phyloP scores from a whole-genome alignment of 2,888 invertebrate genomes.

The Sylvicola fuscatus region DNA sequence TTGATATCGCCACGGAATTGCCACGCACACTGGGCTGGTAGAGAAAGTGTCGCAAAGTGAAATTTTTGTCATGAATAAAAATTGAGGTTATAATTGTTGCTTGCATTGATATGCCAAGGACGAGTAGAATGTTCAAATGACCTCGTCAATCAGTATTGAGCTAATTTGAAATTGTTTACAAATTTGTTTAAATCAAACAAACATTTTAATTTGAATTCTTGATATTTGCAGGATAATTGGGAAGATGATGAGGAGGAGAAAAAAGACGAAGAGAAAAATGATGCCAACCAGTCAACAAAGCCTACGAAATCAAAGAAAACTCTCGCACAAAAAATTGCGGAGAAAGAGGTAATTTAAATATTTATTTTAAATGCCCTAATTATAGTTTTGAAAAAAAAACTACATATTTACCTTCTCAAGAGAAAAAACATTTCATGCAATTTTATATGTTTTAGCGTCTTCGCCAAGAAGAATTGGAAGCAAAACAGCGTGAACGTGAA shows the following conservation, averaged over 20 bases:
- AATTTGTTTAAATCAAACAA: not conserved
- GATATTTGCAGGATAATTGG: conserved; percentile 63
- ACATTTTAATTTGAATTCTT: not conserved
- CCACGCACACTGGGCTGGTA: too few relatives aligned
- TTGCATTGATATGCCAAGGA: too few relatives aligned
- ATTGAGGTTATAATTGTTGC: too few relatives aligned
- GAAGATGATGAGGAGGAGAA: conserved; percentile 54
- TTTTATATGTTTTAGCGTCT: conserved; percentile 27
- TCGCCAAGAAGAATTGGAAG: conserved; percentile 41
- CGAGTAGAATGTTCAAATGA: too few relatives aligned
- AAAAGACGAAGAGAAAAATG: conserved; percentile 51
- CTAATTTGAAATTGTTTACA: too few relatives aligned
- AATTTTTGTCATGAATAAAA: too few relatives aligned
- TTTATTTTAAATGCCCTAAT: not conserved
- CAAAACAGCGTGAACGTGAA: conserved; percentile 34
- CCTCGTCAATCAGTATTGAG: too few relatives aligned
- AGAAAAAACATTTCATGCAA: too few relatives aligned
- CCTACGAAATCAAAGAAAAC: conserved; percentile 47
- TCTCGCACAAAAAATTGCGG: conserved; percentile 62
- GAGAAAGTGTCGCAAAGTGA: too few relatives aligned
- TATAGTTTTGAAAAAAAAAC: too few relatives aligned
- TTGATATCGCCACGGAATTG: not conserved
- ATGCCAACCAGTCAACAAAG: conserved; percentile 22
- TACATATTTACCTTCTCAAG: too few relatives aligned
- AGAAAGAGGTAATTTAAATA: conserved; percentile 47